These are phyloP conservation scores for Grallaria varia DNA, from an alignment of 2,113 vertebrate species.

Conservation along the genomic window DNA sequence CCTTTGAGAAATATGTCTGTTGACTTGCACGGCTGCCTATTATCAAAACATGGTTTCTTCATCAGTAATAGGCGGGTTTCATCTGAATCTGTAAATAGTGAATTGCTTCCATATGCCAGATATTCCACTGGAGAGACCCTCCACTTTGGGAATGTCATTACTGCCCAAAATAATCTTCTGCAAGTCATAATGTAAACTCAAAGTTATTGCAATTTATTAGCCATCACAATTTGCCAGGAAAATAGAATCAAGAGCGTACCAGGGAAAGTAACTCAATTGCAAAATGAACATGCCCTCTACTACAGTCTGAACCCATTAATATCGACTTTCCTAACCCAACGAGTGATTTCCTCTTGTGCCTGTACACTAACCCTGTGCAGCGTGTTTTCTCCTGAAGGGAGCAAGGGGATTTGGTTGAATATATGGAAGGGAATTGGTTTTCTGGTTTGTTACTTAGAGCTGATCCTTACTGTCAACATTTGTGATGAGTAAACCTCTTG, in stretches of 20 bases:
- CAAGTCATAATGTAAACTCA: slow-evolving; percentile 65
- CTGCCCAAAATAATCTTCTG: slow-evolving; percentile 69
- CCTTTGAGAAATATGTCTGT: neutral
- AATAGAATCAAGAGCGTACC: slow-evolving; percentile 23
- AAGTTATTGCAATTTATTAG: slow-evolving; percentile 72
- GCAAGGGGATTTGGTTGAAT: neutral
- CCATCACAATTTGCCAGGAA: slow-evolving; percentile 54
- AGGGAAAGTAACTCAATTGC: neutral
- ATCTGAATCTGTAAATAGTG: slow-evolving; percentile 43
- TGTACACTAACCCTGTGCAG: neutral
- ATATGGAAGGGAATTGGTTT: neutral
- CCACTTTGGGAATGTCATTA: slow-evolving; percentile 65
- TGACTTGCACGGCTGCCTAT: slow-evolving; percentile 10
- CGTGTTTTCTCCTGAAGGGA: neutral
- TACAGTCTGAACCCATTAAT: slow-evolving; percentile 7
- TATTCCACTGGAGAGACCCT: slow-evolving; percentile 63
- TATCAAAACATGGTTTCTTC: slow-evolving; percentile 73
- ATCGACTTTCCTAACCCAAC: neutral
- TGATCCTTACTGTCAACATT: slow-evolving; percentile 40
- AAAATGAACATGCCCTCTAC: neutral
- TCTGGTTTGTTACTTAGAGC: slow-evolving; percentile 14
- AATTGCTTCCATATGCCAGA: slow-evolving; percentile 74
- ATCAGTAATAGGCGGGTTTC: slow-evolving; percentile 54
- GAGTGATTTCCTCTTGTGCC: slow-evolving; percentile 7
- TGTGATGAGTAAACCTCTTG: neutral